Evolutionary conservation across 2,797 vertebrate genomes (phyloP).

Genomic region (Muraenolepis orangiensis): DNA sequence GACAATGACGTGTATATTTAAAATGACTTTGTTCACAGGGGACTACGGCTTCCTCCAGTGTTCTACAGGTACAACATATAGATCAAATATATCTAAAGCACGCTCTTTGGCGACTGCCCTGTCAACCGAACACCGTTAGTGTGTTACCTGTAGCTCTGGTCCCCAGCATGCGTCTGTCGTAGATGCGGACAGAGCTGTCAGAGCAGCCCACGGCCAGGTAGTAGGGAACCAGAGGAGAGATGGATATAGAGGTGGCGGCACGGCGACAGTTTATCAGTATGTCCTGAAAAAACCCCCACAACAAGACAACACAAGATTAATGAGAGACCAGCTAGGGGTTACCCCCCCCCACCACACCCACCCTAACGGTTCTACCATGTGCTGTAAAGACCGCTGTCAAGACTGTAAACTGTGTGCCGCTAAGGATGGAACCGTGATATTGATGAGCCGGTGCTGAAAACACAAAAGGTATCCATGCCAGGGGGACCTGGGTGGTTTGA

Average conservation of each 20-base stretch:
- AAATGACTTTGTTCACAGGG: background rate
- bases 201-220: constrained; percentile 97
- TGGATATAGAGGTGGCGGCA: constrained; percentile 95
- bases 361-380: background rate
- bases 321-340: background rate
- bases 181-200: constrained; percentile 97
- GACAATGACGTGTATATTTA: background rate
- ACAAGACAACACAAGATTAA: constrained; percentile 21
- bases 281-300: constrained; percentile 72
- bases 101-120: background rate
- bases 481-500: background rate
- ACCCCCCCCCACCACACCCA: background rate
- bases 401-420: background rate
- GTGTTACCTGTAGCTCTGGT: constrained; percentile 90
- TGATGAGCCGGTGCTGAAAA: background rate
- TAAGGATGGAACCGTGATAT: background rate
- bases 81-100: too few relatives aligned
- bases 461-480: background rate
- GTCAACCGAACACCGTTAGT: background rate
- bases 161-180: constrained; percentile 93
- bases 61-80: background rate
- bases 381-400: background rate
- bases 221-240: constrained; percentile 92
- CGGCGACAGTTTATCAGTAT: constrained; percentile 97
- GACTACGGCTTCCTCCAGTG: background rate